phyloP scores from a whole-genome alignment of 2,888 invertebrate genomes.

The Pycnomerus fuliginosus region DNA sequence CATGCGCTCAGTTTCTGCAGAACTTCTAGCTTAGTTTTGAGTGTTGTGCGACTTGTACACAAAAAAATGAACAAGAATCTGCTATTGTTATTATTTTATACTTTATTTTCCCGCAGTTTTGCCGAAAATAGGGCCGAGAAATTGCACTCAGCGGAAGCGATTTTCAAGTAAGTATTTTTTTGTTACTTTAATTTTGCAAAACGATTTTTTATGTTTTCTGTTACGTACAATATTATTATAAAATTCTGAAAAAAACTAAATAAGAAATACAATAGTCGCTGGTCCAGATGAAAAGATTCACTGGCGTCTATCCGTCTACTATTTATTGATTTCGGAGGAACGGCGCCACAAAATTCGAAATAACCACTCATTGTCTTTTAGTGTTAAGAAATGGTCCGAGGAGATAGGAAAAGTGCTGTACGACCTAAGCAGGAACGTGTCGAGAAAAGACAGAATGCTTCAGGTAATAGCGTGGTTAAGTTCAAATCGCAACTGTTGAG shows the following conservation, averaged over 20 bases:
- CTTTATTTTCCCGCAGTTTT: too few relatives aligned
- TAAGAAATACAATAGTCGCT: slow-evolving; percentile 1
- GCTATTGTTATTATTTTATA: too few relatives aligned
- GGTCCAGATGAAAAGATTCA: slow-evolving; percentile 18
- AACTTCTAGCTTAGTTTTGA: too few relatives aligned
- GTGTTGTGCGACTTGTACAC: too few relatives aligned
- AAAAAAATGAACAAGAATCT: too few relatives aligned
- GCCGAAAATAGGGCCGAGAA: too few relatives aligned
- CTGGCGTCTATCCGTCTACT: slow-evolving; percentile 23
- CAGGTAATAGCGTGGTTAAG: slow-evolving; percentile 57
- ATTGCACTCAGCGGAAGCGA: too few relatives aligned
- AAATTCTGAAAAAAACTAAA: slow-evolving; percentile 2
- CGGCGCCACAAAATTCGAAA: slow-evolving; percentile 1
- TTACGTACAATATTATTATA: neutral
- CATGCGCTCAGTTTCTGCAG: slow-evolving; percentile 17
- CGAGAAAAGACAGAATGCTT: slow-evolving; percentile 72
- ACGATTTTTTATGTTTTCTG: neutral
- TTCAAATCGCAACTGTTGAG: slow-evolving; percentile 1
- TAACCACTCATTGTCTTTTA: slow-evolving; percentile 40
- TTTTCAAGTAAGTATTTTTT: too few relatives aligned
- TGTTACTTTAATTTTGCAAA: slow-evolving; percentile 4
- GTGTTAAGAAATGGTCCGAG: slow-evolving; percentile 76
- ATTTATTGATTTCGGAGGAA: slow-evolving; percentile 20
- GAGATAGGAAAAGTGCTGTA: slow-evolving; percentile 74
- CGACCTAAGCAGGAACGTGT: slow-evolving; percentile 74